These are phyloP conservation scores for Tursiops truncatus DNA, from an alignment of 2,113 vertebrate genomes.

Conservation along the genomic window DNA sequence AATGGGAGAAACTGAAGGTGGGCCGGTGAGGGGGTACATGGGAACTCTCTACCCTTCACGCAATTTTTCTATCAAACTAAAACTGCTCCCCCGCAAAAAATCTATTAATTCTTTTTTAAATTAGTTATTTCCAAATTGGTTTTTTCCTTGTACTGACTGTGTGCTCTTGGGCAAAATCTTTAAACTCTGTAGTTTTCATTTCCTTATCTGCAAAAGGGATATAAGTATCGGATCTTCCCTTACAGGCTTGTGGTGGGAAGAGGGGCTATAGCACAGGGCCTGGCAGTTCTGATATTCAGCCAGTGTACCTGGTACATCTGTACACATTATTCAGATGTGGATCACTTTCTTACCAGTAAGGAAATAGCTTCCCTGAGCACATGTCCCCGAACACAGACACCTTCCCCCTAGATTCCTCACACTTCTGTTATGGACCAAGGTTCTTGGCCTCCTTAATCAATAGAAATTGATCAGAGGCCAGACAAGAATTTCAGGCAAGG, in stretches of 20 bases:
- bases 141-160: not conserved
- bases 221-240: not conserved
- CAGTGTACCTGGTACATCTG: not conserved
- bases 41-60: not conserved
- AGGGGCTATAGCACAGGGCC: not conserved
- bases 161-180: not conserved
- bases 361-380: not conserved
- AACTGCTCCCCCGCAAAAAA: not conserved
- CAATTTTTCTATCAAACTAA: not conserved
- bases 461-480: no score
- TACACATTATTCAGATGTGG: not conserved
- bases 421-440: no score
- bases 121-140: not conserved
- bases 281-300: no score
- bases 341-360: not conserved
- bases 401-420: not conserved
- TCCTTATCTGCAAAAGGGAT: not conserved
- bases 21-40: accelerated
- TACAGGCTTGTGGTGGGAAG: not conserved
- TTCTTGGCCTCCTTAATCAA: no score
- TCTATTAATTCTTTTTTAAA: not conserved
- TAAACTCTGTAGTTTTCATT: not conserved
- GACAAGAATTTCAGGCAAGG: no score
- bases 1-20: not conserved
- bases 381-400: not conserved